These are phyloP conservation scores for Ptychoptera contaminata DNA, from an alignment of 2,888 invertebrate genomes.

Conservation along the genomic window DNA sequence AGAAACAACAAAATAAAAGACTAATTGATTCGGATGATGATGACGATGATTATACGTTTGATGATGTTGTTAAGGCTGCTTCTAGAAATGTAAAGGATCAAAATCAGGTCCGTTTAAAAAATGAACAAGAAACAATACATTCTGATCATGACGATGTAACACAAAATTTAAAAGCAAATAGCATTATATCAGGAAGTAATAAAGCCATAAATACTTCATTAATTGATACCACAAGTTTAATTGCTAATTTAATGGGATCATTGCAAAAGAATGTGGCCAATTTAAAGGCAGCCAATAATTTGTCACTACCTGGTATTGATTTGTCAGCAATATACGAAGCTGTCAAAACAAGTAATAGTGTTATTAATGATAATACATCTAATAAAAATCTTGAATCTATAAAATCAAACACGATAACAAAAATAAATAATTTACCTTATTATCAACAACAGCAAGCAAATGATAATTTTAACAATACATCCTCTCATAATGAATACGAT, in stretches of 20 bases:
- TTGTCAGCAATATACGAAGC: too few relatives aligned
- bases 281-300: too few relatives aligned
- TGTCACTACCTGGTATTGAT: too few relatives aligned
- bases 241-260: constrained; percentile 46
- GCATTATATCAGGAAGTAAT: constrained; percentile 14
- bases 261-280: constrained; percentile 26
- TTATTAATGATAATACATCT: too few relatives aligned
- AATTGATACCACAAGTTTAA: constrained; percentile 42
- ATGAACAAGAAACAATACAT: constrained; percentile 35
- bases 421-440: too few relatives aligned
- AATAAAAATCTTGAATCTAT: too few relatives aligned
- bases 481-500: too few relatives aligned
- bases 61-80: constrained; percentile 65
- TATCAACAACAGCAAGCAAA: too few relatives aligned
- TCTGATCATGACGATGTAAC: constrained; percentile 16
- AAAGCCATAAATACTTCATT: constrained; percentile 24
- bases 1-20: constrained; percentile 15
- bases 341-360: too few relatives aligned
- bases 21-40: constrained; percentile 46
- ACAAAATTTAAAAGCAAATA: constrained; percentile 22
- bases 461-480: too few relatives aligned
- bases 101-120: constrained; percentile 40
- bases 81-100: constrained; percentile 54
- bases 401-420: too few relatives aligned
- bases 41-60: constrained; percentile 68